Conservation (phyloP, 1,140 invertebrate species). For the Euwallacea similis region DNA sequence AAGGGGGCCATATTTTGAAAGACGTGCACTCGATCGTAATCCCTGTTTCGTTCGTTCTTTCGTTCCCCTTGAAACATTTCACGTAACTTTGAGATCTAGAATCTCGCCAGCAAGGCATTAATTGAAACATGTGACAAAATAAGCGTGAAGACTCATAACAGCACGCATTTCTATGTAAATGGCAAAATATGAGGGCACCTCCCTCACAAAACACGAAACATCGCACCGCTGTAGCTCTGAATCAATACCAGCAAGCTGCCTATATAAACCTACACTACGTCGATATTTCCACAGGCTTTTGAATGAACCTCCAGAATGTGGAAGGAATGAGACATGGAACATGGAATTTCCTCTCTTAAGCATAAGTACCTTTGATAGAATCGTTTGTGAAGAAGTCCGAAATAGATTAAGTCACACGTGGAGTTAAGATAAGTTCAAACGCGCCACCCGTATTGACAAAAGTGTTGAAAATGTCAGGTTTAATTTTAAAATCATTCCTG, state of each 20-base stretch:
- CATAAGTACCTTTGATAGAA: no score
- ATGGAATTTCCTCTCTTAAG: no score
- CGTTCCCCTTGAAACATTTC: background rate
- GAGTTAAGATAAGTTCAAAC: slow-evolving; percentile 17
- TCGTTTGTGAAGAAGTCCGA: slow-evolving; percentile 1
- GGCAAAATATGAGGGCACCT: slow-evolving; percentile 18
- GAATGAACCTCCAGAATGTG: slow-evolving; percentile 23
- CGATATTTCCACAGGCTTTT: slow-evolving; percentile 28
- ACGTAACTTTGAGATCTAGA: background rate
- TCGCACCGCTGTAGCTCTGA: slow-evolving; percentile 15
- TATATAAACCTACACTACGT: slow-evolving; percentile 31
- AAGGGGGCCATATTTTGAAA: no score
- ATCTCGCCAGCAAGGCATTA: background rate
- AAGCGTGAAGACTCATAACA: slow-evolving; percentile 4
- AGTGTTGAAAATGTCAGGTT: slow-evolving; percentile 34
- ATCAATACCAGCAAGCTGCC: slow-evolving; percentile 29
- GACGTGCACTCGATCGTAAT: no score
- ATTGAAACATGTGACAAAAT: slow-evolving; percentile 3
- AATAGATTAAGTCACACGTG: slow-evolving; percentile 20
- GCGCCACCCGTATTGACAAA: slow-evolving; percentile 29
- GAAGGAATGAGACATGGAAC: slow-evolving; percentile 3
- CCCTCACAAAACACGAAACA: slow-evolving; percentile 14
- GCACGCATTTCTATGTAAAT: slow-evolving; percentile 15
- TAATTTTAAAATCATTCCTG: slow-evolving; percentile 28
- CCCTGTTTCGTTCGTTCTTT: no score